A percentile compares a stretch with the other conserved stretches of the same genome.
Conservation (phyloP, 1,140 invertebrate genomes). For the Aphis gossypii region DNA sequence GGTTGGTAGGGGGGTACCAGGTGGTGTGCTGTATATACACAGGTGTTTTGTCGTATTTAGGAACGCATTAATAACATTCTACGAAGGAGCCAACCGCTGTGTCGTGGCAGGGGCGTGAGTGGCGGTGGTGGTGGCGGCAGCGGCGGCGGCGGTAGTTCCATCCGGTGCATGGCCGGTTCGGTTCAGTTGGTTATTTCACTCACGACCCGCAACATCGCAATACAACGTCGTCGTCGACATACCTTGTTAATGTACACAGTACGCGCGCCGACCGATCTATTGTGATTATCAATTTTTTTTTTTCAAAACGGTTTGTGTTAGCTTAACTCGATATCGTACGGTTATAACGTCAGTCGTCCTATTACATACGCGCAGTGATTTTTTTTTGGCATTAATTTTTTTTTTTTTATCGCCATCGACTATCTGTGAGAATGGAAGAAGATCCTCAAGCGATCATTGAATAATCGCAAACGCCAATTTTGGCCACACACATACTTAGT, state of each 20-base stretch:
- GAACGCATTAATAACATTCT: slow-evolving; percentile 56
- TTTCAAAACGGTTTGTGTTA: not conserved
- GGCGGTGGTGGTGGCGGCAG: not conserved
- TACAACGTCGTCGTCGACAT: not conserved
- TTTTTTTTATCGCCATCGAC: not conserved
- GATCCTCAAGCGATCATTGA: not conserved
- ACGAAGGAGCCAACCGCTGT: slow-evolving; percentile 27
- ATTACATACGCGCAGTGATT: not conserved
- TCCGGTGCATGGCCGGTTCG: slow-evolving; percentile 38
- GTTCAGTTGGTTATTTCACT: slow-evolving; percentile 56
- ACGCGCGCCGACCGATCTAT: not conserved
- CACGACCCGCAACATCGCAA: slow-evolving; percentile 26
- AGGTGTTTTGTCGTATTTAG: slow-evolving; percentile 58
- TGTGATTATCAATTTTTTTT: slow-evolving; percentile 15
- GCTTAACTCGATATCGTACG: not conserved
- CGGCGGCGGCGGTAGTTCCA: slow-evolving; percentile 28
- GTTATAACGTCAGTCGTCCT: not conserved
- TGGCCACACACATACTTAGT: not conserved
- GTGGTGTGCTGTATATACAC: slow-evolving; percentile 53
- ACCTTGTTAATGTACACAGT: not conserved
- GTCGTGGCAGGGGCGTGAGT: not conserved
- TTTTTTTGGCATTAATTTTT: not conserved
- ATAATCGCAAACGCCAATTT: not conserved
- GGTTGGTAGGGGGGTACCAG: slow-evolving; percentile 23
- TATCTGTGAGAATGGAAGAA: not conserved